phyloP scores from a whole-genome alignment of 2,888 invertebrate species.

The Eucriotettix oculatus region DNA sequence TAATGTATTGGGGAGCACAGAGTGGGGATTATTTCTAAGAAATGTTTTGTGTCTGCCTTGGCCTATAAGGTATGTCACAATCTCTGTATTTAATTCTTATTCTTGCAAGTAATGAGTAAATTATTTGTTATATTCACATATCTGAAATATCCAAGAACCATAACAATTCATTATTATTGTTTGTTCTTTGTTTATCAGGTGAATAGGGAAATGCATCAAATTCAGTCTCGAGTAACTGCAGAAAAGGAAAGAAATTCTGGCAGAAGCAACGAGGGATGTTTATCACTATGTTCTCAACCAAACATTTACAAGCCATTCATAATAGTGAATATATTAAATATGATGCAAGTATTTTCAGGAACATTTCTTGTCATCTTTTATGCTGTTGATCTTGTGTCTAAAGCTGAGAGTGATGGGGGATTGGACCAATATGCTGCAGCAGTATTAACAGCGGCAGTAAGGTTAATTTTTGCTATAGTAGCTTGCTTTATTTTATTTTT shows the following conservation, averaged over 20 bases:
- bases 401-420: no score
- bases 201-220: conserved; percentile 42
- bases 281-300: conserved; percentile 28
- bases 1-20: no score
- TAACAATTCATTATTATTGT: no score
- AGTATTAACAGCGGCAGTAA: conserved; percentile 48
- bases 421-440: conserved; percentile 38
- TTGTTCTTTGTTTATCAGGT: conserved; percentile 25
- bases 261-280: neutral
- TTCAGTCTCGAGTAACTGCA: conserved; percentile 39
- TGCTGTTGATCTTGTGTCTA: conserved; percentile 48
- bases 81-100: no score
- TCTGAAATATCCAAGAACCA: no score
- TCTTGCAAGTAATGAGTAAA: no score
- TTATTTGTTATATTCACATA: no score
- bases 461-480: conserved; percentile 44
- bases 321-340: conserved; percentile 54
- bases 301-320: conserved; percentile 53
- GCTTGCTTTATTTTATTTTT: conserved; percentile 47
- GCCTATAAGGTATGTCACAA: no score
- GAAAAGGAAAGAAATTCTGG: conserved; percentile 24
- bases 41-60: no score
- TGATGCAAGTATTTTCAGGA: conserved; percentile 56
- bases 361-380: conserved; percentile 65
- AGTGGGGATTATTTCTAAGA: no score